A percentile compares a stretch with the other conserved stretches of the same genome.
phyloP scores from a whole-genome alignment of 2,888 invertebrate genomes.

The Aricia artaxerxes region DNA sequence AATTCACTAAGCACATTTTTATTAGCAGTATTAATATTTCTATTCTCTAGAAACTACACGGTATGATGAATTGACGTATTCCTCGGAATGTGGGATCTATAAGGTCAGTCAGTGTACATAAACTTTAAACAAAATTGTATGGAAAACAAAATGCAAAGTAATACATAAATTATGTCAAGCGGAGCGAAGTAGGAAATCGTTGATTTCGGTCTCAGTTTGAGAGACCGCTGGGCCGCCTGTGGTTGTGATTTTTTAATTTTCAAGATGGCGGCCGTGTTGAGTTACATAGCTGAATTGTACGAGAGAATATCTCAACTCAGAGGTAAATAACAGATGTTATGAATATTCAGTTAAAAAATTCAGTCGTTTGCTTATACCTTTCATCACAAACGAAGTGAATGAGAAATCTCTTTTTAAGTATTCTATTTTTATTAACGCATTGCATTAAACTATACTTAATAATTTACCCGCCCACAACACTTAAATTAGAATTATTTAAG shows the following conservation, averaged over 20 bases:
- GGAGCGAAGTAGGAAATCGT: not conserved
- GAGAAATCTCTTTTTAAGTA: too few species aligned
- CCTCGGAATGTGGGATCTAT: not conserved
- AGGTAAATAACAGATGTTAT: not conserved
- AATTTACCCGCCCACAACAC: too few species aligned
- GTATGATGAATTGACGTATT: not conserved
- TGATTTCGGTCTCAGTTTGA: not conserved
- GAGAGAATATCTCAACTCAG: not conserved
- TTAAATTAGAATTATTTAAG: too few species aligned
- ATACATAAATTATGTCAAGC: slow-evolving; percentile 17
- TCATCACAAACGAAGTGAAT: not conserved
- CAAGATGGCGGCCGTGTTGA: not conserved
- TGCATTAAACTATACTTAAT: too few species aligned
- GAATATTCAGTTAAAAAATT: not conserved
- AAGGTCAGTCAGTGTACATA: not conserved
- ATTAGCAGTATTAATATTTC: not conserved
- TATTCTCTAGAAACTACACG: not conserved
- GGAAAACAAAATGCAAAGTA: slow-evolving; percentile 14
- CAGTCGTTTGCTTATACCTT: not conserved
- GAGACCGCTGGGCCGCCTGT: not conserved
- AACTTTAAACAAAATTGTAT: slow-evolving; percentile 2
- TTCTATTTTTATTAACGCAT: too few species aligned
- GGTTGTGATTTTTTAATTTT: slow-evolving; percentile 1
- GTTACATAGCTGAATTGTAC: not conserved
- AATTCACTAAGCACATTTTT: not conserved